Evolutionary conservation across 2,113 vertebrate genomes (phyloP).

Genomic region (crab-eating macaque (Macaca fascicularis)): DNA sequence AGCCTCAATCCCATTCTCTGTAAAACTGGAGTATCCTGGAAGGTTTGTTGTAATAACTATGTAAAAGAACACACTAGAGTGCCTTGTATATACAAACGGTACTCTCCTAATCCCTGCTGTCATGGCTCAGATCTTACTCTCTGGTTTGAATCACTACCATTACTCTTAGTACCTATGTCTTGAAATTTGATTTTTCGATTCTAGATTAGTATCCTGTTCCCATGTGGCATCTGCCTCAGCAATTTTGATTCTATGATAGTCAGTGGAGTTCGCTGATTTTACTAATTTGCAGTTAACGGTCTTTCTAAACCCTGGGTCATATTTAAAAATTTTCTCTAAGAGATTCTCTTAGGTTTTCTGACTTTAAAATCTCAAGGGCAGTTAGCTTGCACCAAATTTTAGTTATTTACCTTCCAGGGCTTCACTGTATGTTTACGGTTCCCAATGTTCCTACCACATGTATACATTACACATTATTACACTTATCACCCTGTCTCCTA

Average conservation of each 20-base stretch:
- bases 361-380: slow-evolving; percentile 63
- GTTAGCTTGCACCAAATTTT: slow-evolving; percentile 47
- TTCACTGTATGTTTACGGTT: not conserved
- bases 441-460: not conserved
- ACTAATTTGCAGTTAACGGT: not conserved
- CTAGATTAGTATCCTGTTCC: slow-evolving; percentile 50
- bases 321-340: slow-evolving; percentile 74
- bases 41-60: not conserved
- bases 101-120: not conserved
- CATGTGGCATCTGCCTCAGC: not conserved
- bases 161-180: not conserved
- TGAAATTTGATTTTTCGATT: not conserved
- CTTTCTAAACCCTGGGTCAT: slow-evolving; percentile 76
- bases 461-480: not conserved
- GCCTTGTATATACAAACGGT: not conserved
- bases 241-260: not conserved
- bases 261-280: not conserved
- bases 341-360: slow-evolving; percentile 72
- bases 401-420: not conserved
- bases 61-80: not conserved
- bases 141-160: not conserved
- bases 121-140: not conserved
- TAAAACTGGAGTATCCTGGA: not conserved
- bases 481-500: not conserved
- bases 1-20: not conserved